Evolutionary conservation across 2,888 invertebrate species (phyloP), one percentile per base, ranked within the genome.

Genomic region (Agelastica alni): DNA sequence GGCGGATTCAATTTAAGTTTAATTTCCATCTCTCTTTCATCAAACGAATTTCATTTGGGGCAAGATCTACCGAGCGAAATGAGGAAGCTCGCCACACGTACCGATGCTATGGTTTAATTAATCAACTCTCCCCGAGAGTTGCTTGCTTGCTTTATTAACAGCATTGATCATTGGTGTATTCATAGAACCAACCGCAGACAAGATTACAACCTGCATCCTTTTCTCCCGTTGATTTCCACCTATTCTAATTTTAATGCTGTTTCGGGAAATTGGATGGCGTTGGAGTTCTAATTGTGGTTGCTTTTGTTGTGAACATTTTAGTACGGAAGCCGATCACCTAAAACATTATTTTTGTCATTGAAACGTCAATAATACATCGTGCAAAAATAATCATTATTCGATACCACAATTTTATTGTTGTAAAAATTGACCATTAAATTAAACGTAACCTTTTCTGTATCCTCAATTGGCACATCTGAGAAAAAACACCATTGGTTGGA

Each of bases 31-130:
- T 41, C 49, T 41, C 32, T 41, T 49, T 49, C 49, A 49, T 44
- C 43, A 39, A 45, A 36, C 45, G 41, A 49, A 49, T 41, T 49
- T 49, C 49, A 49, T 48, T 49, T 32, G 42, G 56, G 56, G 46
- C 42, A 60, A 54, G 44, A 51, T 34, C 48, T 54, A 43, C 42
- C 54, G 60, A 53, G 46, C 52, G 51, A 43, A 53, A 43, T 52
- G 51, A 51, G 70, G 70, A 72, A 70, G 72, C 70, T 65, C 64
- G 69, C 68, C 70, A 55, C 70, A 71, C 70, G 73, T 74, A 74
- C 72, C 72, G 73, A 73, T 75, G 75, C 72, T 73, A 73, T 75
- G 75, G 74, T 75, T n/a, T 77, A 77, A 77, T 77, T 77, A 77
- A 76, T 76, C 76, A 76, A 75, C 72, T 76, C 75, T 64, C n/a